Evolutionary conservation across 1,140 invertebrate species (phyloP), one percentile per base, ranked within the genome.

Genomic region (Neomicropteryx cornuta): DNA sequence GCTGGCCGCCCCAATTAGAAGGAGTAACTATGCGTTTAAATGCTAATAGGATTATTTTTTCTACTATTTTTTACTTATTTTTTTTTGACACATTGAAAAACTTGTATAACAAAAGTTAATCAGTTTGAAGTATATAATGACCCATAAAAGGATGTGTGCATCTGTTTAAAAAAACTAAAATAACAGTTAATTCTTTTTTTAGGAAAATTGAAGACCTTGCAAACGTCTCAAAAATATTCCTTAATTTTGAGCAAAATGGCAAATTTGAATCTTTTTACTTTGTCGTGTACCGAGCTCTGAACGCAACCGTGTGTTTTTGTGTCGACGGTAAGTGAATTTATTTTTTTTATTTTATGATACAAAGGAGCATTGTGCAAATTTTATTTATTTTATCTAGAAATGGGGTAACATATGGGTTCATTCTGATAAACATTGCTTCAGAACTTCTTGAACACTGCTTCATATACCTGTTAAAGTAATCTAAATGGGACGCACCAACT

Each of bases 231-330:
- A 79, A 75, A 66, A 73, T 90, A 18, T 81, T 75, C 53, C 60
- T 87, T 22, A 77, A 76, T 55, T 67, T 52, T 36, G 59, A 62
- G 24, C 56, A 74, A 49, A 68, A 75, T 39, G 62, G 62, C 14
- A 69, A 68, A 42, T 65, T 73, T 22, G 72, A 74, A 33, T 69
- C 76, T 36, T 79, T 81, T 51, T 75, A 83, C 57, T 63, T 91
- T 47, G 63, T 90, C 13, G 77, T 88, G 14, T 93, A 91, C 56
- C 72, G 82, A 47, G 77, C 82, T 5, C 53, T 86, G 6, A 85
- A 79, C 68, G 81, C 83, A 4, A 84, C 83, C 10, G 62, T 91
- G 10, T 87, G 84, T 58, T 67, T 91, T 29, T 77, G 83, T 51
- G 60, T 83, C 36, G 71, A 81, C 54, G 76, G 81, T 83, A 58